Evolutionary conservation across 2,888 invertebrate species (phyloP), one percentile per base, ranked within the genome.

Genomic region (Thymelicus sylvestris): DNA sequence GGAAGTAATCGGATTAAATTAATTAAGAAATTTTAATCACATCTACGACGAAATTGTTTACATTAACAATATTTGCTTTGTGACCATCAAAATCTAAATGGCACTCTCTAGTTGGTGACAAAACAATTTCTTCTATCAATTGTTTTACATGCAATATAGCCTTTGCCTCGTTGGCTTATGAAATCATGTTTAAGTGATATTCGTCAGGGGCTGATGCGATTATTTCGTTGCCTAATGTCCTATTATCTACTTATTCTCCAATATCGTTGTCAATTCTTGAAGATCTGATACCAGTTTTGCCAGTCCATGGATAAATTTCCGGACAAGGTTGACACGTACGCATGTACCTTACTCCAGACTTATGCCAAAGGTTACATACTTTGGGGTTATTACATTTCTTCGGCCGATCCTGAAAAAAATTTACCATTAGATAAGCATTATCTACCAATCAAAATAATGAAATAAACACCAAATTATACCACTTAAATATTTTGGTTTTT

Each of bases 331-430:
- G 98, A 86, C 98, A 98, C 71, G 98, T 98, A 86, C 98, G 96
- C 98, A 98, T 98, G 91, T 98, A 98, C 83, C 98, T 94, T 12
- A 98, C 98, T 67, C 98, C 98, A 72, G 97, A 98, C 91, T 98
- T 98, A 92, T 98, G 98, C 98, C 98, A 98, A 62, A 98, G 95
- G 88, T 98, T 98, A 92, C 98, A 98, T 8, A 98, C 98, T 88
- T 97, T 98, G 15, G 98, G 96, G 85, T 97, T 97, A 89, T 97
- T 98, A 87, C 98, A 98, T 81, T 97, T 96, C 86, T 97, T 97
- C 74, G 98, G 98, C 81, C 98, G 96, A 83, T 98, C 97, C 97
- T 98, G 89, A 7, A 85, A 84, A 59, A 24, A 64, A 13, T 7
- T 41, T 41, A 6, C 5, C 8, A 10, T 41, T 10, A 41, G 41